Evolutionary conservation across 1,140 invertebrate species (phyloP), one percentile per base, ranked within the genome.

Genomic region (Chymomyza costata): DNA sequence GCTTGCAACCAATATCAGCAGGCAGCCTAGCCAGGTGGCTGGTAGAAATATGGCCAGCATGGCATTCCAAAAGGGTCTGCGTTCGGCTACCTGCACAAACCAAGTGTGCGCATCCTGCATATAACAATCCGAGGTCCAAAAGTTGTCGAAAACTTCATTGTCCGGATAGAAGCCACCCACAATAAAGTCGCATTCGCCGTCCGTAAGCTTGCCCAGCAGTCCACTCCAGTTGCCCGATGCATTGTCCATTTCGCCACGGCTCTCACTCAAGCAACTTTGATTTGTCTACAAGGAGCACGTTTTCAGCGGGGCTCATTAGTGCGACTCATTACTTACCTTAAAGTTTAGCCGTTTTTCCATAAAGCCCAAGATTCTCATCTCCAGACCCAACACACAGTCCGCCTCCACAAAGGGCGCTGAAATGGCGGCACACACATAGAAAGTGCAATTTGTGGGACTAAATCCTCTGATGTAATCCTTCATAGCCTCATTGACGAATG

Each of bases 121-220:
- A 55, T 89, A 89, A 1, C 81, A 78, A 2, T 80, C 73, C n/a
- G 86, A 87, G 6, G 82, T 82, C 51, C 88, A 88, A 58, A 89
- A 89, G 56, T 86, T 84, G 37, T 87, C 86, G 13, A 86, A 85
- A 2, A 89, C 86, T 52, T 88, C 87, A 51, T 87, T 87, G 64
- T 89, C 88, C 13, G 88, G 88, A 74, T 86, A 89, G 49, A 86
- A 88, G 19, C 87, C 88, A 1, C 88, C 88, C 7, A 89, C 52
- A 3, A 88, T 59, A 2, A 89, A 83, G 15, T 89, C 84, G 2
- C 86, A 88, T 48, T 85, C 80, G 41, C 84, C 86, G 0, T 70
- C 54, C 7, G 58, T 46, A 0, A 89, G 32, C 7, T 83, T 57
- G 1, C 76, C 83, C 25, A 89, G 65, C n/a, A 86, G 71, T 0